Evolutionary conservation across 1,140 invertebrate species (phyloP).

Genomic region (Gonatopus flavifemur): DNA sequence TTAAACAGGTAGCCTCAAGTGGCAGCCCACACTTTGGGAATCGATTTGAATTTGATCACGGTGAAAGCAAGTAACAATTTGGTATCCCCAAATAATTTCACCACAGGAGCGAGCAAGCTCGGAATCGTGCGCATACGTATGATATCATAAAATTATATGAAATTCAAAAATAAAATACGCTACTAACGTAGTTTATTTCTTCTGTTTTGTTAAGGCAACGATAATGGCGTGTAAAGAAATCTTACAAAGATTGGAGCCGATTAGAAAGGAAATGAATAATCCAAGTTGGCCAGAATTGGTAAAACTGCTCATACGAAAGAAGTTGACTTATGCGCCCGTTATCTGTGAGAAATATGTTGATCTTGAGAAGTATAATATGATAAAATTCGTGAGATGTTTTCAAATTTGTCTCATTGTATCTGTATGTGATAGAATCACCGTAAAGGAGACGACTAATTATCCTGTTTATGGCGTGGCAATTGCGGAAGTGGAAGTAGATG

Average conservation of each 20-base stretch:
- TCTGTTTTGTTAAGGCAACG: slow-evolving; percentile 67
- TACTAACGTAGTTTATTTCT: too few species aligned
- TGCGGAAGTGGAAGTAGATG: slow-evolving; percentile 72
- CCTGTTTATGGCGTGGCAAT: slow-evolving; percentile 66
- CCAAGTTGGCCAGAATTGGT: slow-evolving; percentile 66
- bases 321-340: slow-evolving; percentile 67
- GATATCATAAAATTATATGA: too few species aligned
- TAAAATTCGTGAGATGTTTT: too few species aligned
- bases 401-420: too few species aligned
- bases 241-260: slow-evolving; percentile 63
- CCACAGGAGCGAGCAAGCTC: slow-evolving; percentile 70
- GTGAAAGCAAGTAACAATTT: slow-evolving; percentile 69
- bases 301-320: slow-evolving; percentile 60
- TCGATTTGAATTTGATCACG: slow-evolving; percentile 68
- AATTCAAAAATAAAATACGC: too few species aligned
- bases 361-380: too few species aligned
- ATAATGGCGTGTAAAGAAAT: slow-evolving; percentile 69
- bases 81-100: slow-evolving; percentile 64
- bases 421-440: slow-evolving; percentile 37
- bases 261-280: slow-evolving; percentile 62
- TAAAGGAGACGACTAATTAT: slow-evolving; percentile 60
- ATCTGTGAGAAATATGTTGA: slow-evolving; percentile 65
- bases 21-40: slow-evolving; percentile 70
- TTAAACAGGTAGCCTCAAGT: slow-evolving; percentile 76
- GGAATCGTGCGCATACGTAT: slow-evolving; percentile 71